A percentile compares a stretch with the other conserved stretches of the same genome.
phyloP scores from a whole-genome alignment of 2,113 vertebrate genomes.

The Isurus oxyrinchus region DNA sequence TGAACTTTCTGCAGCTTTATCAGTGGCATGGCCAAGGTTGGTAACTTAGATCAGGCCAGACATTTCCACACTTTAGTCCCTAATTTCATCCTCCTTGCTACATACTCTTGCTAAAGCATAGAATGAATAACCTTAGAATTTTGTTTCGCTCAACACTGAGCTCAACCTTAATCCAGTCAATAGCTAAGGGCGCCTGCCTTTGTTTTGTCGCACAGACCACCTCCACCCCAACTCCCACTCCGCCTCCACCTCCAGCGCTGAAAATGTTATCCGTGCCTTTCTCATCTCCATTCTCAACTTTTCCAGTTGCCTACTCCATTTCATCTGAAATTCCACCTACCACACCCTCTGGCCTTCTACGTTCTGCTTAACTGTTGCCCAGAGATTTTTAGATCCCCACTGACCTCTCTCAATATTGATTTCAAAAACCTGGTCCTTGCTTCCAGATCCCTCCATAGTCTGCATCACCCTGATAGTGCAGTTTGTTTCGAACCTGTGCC shows the following conservation, averaged over 20 bases:
- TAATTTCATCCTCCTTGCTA: not conserved
- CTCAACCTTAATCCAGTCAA: not conserved
- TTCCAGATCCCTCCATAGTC: not conserved
- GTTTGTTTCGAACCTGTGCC: not conserved
- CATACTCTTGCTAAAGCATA: not conserved
- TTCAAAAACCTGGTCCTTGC: not conserved
- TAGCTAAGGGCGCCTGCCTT: not conserved
- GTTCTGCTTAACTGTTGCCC: not conserved
- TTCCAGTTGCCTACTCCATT: not conserved
- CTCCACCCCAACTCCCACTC: not conserved
- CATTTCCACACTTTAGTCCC: not conserved
- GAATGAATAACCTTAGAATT: not conserved
- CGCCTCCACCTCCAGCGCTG: not conserved
- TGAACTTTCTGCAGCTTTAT: not conserved
- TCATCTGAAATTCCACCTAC: not conserved
- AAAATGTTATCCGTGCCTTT: not conserved
- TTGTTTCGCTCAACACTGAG: not conserved
- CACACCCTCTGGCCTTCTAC: not conserved
- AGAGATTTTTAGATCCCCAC: not conserved
- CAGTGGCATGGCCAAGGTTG: not conserved
- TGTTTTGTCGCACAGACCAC: not conserved
- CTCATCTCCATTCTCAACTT: not conserved
- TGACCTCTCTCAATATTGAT: not conserved
- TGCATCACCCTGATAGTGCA: not conserved
- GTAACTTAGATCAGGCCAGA: not conserved